Evolutionary conservation across 2,113 vertebrate species (phyloP).

Genomic region (Oxyruncus cristatus): DNA sequence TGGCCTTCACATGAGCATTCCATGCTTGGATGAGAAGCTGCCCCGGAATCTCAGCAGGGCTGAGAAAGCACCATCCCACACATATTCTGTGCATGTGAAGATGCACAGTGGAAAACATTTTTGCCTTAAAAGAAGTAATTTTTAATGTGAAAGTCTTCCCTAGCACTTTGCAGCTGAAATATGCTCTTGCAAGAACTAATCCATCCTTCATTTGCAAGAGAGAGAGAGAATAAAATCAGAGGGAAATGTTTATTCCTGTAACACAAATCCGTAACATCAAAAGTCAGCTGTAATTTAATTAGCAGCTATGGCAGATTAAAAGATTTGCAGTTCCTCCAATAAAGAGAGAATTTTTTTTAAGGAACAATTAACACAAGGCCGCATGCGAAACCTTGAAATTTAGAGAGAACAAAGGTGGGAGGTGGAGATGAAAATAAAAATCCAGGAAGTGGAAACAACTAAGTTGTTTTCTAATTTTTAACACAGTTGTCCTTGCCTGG

Average conservation of each 20-base stretch:
- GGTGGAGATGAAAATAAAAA: background rate
- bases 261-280: background rate
- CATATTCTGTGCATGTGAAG: background rate
- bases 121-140: background rate
- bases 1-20: background rate
- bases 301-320: slow-evolving; percentile 25
- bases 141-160: background rate
- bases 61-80: background rate
- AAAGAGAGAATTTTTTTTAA: background rate
- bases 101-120: background rate
- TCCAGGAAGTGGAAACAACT: background rate
- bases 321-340: slow-evolving; percentile 2
- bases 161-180: background rate
- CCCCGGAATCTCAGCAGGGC: background rate
- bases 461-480: background rate
- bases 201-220: background rate
- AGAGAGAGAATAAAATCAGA: background rate
- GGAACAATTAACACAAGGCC: slow-evolving; percentile 31
- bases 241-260: slow-evolving; percentile 23
- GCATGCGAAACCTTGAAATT: slow-evolving; percentile 42
- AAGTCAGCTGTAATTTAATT: slow-evolving; percentile 56
- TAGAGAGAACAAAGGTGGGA: slow-evolving; percentile 12
- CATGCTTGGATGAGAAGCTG: background rate
- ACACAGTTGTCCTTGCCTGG: background rate
- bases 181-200: background rate